A percentile compares a stretch with the other conserved stretches of the same genome.
phyloP scores from a whole-genome alignment of 1,140 invertebrate genomes.

The Xylocopa sonorina region DNA sequence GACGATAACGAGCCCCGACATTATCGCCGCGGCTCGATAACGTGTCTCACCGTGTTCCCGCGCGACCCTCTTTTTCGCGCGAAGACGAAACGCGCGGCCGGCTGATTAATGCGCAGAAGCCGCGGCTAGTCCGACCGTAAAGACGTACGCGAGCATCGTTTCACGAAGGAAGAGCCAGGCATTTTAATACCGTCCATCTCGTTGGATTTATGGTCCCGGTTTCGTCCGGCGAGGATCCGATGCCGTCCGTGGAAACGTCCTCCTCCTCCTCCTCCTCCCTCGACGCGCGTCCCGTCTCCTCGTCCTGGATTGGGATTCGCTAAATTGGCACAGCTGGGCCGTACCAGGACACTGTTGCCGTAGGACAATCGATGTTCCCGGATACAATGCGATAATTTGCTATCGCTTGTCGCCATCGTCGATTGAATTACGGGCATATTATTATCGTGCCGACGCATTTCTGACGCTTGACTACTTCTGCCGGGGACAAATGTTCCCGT shows the following conservation, averaged over 20 bases:
- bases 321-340: slow-evolving; percentile 49
- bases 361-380: slow-evolving; percentile 52
- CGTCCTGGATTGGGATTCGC: slow-evolving; percentile 17
- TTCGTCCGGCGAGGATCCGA: slow-evolving; percentile 19
- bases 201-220: slow-evolving; percentile 55
- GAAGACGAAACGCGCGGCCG: background rate
- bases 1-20: background rate
- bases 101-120: slow-evolving; percentile 51
- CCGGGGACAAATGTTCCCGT: slow-evolving; percentile 15
- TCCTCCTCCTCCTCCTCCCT: no score
- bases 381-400: slow-evolving; percentile 59
- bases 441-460: slow-evolving; percentile 31
- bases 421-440: slow-evolving; percentile 58
- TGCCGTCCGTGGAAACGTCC: slow-evolving; percentile 21
- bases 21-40: slow-evolving; percentile 36
- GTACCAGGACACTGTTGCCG: slow-evolving; percentile 35
- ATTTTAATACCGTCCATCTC: slow-evolving; percentile 62
- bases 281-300: background rate
- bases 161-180: slow-evolving; percentile 35
- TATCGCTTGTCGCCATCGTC: slow-evolving; percentile 43
- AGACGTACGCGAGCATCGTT: slow-evolving; percentile 45
- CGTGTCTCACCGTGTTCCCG: slow-evolving; percentile 2
- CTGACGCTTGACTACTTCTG: slow-evolving; percentile 37
- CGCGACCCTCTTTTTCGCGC: background rate
- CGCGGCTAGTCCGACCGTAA: slow-evolving; percentile 28